Evolutionary conservation across 2,113 vertebrate genomes (phyloP).

Genomic region (Apus apus): DNA sequence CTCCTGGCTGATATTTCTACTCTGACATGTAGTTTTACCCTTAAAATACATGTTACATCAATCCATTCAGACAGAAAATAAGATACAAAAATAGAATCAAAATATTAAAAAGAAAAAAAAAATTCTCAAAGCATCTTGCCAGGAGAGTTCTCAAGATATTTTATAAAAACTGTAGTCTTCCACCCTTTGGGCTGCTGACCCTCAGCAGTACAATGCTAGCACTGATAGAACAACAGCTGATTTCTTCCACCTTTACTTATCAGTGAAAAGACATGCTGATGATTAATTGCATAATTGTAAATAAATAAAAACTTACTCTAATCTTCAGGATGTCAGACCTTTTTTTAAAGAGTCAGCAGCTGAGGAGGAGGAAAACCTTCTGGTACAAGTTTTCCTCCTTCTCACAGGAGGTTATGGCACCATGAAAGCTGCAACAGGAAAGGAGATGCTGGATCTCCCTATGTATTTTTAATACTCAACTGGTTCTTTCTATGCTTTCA

Average conservation of each 20-base stretch:
- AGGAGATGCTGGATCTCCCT: neutral
- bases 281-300: neutral
- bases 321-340: conserved; percentile 1
- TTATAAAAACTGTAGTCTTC: neutral
- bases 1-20: neutral
- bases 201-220: neutral
- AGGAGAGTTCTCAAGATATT: neutral
- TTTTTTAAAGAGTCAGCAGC: neutral
- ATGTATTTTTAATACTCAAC: conserved; percentile 13
- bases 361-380: conserved; percentile 46
- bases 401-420: neutral
- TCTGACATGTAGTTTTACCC: neutral
- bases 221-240: conserved; percentile 11
- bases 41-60: neutral
- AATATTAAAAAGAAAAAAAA: neutral
- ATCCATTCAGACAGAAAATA: neutral
- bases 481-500: conserved; percentile 15
- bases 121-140: neutral
- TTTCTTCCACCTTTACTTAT: conserved; percentile 10
- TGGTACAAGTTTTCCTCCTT: conserved; percentile 31
- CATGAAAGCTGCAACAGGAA: conserved; percentile 55
- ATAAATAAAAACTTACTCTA: conserved; percentile 31
- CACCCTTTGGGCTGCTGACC: neutral
- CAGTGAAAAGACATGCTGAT: neutral
- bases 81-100: conserved; percentile 2